phyloP scores from a whole-genome alignment of 1,140 invertebrate genomes.

The Hypothenemus hampei region DNA sequence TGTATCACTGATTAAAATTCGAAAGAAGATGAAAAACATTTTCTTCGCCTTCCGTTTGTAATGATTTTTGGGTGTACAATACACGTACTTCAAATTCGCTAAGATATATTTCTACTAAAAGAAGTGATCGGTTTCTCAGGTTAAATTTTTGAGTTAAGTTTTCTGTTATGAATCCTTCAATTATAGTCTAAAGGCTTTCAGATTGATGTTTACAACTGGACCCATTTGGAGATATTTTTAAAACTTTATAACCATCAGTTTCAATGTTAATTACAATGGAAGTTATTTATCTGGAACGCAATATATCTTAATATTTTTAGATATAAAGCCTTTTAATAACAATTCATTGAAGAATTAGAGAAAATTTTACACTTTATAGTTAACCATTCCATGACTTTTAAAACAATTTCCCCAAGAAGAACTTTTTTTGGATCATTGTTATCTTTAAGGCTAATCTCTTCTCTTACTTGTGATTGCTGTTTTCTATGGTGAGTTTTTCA shows the following conservation, averaged over 20 bases:
- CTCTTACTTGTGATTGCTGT: conserved; percentile 17
- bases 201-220: conserved; percentile 2
- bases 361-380: conserved; percentile 18
- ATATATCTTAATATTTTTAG: conserved; percentile 32
- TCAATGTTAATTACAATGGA: conserved; percentile 16
- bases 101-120: conserved; percentile 29
- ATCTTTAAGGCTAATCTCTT: conserved; percentile 3
- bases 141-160: conserved; percentile 24
- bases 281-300: conserved; percentile 19
- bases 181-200: conserved; percentile 18
- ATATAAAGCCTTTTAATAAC: conserved; percentile 29
- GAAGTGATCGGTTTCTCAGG: conserved; percentile 21
- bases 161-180: conserved; percentile 30
- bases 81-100: conserved; percentile 33
- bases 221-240: neutral
- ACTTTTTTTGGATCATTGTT: too few species aligned
- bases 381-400: conserved; percentile 26
- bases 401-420: conserved; percentile 35
- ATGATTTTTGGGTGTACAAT: conserved; percentile 28
- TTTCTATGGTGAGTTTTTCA: conserved; percentile 25
- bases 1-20: too few species aligned
- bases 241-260: neutral
- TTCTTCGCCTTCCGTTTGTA: neutral
- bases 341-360: conserved; percentile 31
- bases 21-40: too few species aligned